Conservation (phyloP, 2,113 vertebrate species). For the Camelus dromedarius region DNA sequence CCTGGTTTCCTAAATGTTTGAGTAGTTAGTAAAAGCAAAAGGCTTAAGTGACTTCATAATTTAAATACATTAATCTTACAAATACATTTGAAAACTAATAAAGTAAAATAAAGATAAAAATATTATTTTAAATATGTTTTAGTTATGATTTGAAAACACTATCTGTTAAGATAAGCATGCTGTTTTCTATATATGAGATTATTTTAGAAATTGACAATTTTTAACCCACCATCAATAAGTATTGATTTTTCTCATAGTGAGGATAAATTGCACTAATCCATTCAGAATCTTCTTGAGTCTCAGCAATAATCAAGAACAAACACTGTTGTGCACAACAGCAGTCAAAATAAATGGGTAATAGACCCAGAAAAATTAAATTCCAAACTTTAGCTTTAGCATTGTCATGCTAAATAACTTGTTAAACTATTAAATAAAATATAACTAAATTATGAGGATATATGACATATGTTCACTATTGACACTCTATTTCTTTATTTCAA, state of each 20-base stretch:
- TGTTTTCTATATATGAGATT: not conserved
- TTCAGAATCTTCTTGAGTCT: not conserved
- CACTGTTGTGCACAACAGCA: not conserved
- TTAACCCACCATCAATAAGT: not conserved
- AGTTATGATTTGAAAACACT: not conserved
- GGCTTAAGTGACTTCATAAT: not conserved
- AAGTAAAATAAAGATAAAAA: not conserved
- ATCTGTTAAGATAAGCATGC: not conserved
- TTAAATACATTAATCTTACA: slow-evolving; percentile 17
- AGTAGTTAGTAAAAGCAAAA: not conserved
- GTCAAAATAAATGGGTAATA: not conserved
- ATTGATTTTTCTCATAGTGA: slow-evolving; percentile 28
- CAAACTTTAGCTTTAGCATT: not conserved
- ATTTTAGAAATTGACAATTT: slow-evolving; percentile 22
- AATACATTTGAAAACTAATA: not conserved
- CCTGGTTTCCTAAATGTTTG: not conserved
- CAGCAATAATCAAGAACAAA: not conserved
- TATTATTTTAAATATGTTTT: not conserved
- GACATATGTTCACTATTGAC: not conserved
- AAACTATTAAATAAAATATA: not conserved
- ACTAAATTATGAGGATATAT: not conserved
- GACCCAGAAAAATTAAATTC: not conserved
- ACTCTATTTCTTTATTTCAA: not conserved
- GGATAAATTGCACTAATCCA: not conserved
- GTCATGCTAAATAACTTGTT: not conserved